Conservation (phyloP, 1,140 invertebrate genomes). For the Orius insidiosus region DNA sequence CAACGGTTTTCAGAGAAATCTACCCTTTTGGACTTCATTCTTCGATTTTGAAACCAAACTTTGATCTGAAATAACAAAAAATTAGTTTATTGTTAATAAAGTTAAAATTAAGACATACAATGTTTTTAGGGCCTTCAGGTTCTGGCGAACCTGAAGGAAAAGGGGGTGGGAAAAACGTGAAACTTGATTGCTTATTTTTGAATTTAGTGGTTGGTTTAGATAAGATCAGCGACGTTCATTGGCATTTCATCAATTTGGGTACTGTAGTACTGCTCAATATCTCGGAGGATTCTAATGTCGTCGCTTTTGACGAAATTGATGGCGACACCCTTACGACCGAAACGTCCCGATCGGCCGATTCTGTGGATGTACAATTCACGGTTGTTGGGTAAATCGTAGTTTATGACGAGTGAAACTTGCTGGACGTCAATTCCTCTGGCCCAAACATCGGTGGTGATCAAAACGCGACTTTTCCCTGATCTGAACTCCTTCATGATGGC, state of each 20-base stretch:
- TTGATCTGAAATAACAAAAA: constrained; percentile 51
- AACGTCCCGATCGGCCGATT: constrained; percentile 93
- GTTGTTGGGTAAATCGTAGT: constrained; percentile 98
- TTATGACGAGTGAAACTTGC: constrained; percentile 93
- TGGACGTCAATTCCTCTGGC: constrained; percentile 98
- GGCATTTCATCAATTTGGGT: constrained; percentile 99
- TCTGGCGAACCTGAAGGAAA: constrained; percentile 2
- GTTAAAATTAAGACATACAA: neutral
- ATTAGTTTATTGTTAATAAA: neutral
- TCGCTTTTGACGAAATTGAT: constrained; percentile 99
- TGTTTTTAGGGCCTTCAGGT: neutral
- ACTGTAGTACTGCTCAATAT: constrained; percentile 99
- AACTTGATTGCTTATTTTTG: constrained; percentile 12
- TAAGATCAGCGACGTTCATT: constrained; percentile 63
- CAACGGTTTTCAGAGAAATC: no score
- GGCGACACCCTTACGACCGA: constrained; percentile 97
- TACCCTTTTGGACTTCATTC: constrained; percentile 44
- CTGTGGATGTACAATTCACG: constrained; percentile 98
- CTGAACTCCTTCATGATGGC: constrained; percentile 99
- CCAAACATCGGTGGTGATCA: constrained; percentile 99
- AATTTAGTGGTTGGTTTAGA: constrained; percentile 2
- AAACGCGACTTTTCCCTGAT: constrained; percentile 84
- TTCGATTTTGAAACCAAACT: constrained; percentile 79
- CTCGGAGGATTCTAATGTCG: constrained; percentile 94
- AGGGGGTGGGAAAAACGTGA: constrained; percentile 17